A percentile compares a stretch with the other conserved stretches of the same genome.
Evolutionary conservation across 2,888 invertebrate genomes (phyloP).

Genomic region (Brassicogethes aeneus): DNA sequence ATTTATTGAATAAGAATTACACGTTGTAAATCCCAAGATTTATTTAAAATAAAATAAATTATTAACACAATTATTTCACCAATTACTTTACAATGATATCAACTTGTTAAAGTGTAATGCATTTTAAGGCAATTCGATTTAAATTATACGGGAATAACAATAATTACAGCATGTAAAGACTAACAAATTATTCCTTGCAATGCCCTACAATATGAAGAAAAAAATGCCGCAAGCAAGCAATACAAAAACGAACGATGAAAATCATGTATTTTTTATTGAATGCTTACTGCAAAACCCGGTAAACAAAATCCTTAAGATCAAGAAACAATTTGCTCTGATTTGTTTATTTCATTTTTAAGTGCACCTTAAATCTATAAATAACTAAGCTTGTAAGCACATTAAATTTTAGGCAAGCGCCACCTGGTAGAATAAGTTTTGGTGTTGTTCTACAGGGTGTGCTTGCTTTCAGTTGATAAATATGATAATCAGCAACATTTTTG

Average conservation of each 20-base stretch:
- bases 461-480: conserved; percentile 20
- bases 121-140: not conserved
- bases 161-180: too few species aligned
- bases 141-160: too few species aligned
- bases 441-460: not conserved
- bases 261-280: too few species aligned
- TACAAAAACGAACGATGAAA: too few species aligned
- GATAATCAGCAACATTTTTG: conserved; percentile 37
- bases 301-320: too few species aligned
- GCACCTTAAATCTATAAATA: conserved; percentile 35
- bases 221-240: not conserved
- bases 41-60: not conserved
- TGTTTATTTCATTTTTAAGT: too few species aligned
- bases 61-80: too few species aligned
- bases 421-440: not conserved
- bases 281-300: too few species aligned
- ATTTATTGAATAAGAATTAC: not conserved
- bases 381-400: conserved; percentile 36
- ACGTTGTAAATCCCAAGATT: not conserved
- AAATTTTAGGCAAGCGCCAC: conserved; percentile 11
- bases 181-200: conserved; percentile 14
- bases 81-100: not conserved
- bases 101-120: not conserved
- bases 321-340: too few species aligned
- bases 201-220: conserved; percentile 7